phyloP scores from a whole-genome alignment of 1,140 invertebrate species.

The Paracyclopina nana region DNA sequence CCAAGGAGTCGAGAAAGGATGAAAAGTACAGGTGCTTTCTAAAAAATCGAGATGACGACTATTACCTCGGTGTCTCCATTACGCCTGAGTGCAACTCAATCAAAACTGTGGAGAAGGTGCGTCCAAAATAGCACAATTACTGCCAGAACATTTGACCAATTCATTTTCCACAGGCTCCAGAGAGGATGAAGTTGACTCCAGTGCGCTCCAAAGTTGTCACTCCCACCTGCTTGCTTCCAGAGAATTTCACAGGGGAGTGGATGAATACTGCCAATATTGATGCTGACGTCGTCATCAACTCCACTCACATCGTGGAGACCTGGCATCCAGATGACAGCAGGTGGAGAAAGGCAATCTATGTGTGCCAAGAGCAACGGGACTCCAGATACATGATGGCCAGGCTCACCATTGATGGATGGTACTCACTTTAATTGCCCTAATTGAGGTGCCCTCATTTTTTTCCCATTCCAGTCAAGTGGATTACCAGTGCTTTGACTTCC shows the following conservation, averaged over 20 bases:
- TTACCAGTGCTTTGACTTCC: slow-evolving; percentile 90
- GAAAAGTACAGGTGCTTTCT: slow-evolving; percentile 82
- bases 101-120: slow-evolving; percentile 62
- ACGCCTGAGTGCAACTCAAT: slow-evolving; percentile 77
- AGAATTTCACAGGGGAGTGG: slow-evolving; percentile 43
- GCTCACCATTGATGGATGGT: slow-evolving; percentile 87
- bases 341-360: slow-evolving; percentile 60
- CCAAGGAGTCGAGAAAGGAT: slow-evolving; percentile 70
- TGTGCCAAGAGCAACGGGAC: slow-evolving; percentile 74
- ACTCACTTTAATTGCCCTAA: slow-evolving; percentile 17
- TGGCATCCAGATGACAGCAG: slow-evolving; percentile 71
- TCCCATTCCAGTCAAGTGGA: slow-evolving; percentile 64
- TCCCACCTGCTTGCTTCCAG: slow-evolving; percentile 10
- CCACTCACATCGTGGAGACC: slow-evolving; percentile 86
- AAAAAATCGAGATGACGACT: slow-evolving; percentile 78
- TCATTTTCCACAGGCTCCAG: slow-evolving; percentile 11
- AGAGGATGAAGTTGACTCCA: slow-evolving; percentile 7
- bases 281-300: slow-evolving; percentile 78
- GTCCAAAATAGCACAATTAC: background rate
- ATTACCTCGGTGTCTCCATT: slow-evolving; percentile 69
- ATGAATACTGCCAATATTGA: slow-evolving; percentile 91
- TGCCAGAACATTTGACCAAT: background rate
- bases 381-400: slow-evolving; percentile 81
- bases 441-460: slow-evolving; percentile 15
- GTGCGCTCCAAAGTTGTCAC: slow-evolving; percentile 5